phyloP scores from a whole-genome alignment of 2,113 vertebrate genomes.

The Arizona elegans region DNA sequence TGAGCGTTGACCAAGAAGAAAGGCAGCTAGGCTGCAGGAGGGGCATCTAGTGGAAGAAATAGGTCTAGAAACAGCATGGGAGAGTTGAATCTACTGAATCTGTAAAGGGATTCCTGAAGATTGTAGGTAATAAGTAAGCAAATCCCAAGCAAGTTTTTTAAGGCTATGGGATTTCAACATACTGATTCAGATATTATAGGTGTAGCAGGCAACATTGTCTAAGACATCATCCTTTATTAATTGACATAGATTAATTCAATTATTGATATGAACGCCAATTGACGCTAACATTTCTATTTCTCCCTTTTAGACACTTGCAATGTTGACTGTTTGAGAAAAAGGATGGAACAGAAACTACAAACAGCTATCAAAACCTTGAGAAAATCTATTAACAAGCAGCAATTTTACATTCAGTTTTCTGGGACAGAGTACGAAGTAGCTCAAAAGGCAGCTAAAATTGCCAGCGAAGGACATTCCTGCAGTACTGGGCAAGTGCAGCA shows the following conservation, averaged over 20 bases:
- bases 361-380: constrained; percentile 86
- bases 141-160: background rate
- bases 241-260: background rate
- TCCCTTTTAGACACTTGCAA: constrained; percentile 80
- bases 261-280: constrained; percentile 20
- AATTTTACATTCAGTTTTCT: constrained; percentile 91
- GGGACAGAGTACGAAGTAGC: constrained; percentile 92
- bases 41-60: background rate
- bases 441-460: constrained; percentile 78
- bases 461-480: constrained; percentile 74
- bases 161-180: background rate
- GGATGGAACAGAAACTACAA: constrained; percentile 87
- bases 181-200: background rate
- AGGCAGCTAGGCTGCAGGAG: background rate
- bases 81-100: background rate
- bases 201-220: background rate
- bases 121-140: background rate
- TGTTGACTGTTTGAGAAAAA: constrained; percentile 84
- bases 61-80: background rate
- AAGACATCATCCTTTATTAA: background rate
- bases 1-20: background rate
- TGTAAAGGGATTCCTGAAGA: background rate
- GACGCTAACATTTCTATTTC: constrained; percentile 55
- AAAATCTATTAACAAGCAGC: constrained; percentile 92
- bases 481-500: constrained; percentile 82